Evolutionary conservation across 2,888 invertebrate genomes (phyloP).

Genomic region (Deroplatys truncata): DNA sequence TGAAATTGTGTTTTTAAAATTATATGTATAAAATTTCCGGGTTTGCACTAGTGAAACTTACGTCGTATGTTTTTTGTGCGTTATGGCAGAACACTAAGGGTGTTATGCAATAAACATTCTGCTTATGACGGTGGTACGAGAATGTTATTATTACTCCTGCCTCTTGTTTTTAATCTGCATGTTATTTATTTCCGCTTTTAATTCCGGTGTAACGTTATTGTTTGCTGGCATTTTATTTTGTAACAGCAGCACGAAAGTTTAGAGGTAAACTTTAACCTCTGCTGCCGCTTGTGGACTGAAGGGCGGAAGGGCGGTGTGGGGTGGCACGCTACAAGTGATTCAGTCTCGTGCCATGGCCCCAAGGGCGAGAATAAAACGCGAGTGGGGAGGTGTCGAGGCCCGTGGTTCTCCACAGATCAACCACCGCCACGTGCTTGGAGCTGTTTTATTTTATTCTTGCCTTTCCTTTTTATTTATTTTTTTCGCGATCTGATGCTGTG

Average conservation of each 20-base stretch:
- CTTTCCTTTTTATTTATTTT: background rate
- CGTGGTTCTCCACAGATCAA: background rate
- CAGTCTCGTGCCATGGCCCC: background rate
- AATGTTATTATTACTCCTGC: background rate
- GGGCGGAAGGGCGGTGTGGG: background rate
- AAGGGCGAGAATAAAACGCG: background rate
- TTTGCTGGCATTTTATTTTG: background rate
- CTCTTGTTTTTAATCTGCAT: background rate
- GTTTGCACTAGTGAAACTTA: too few species aligned
- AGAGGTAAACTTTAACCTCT: background rate
- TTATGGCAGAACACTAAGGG: background rate
- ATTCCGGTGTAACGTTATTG: background rate
- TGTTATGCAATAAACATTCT: background rate
- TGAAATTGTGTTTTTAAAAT: too few species aligned
- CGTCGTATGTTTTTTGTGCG: too few species aligned
- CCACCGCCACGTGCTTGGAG: background rate
- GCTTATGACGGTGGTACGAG: background rate
- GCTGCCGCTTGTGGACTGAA: background rate
- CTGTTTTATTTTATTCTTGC: background rate
- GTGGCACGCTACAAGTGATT: background rate
- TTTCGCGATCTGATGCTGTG: background rate
- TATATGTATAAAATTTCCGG: too few species aligned
- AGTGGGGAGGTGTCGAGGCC: background rate
- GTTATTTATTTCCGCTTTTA: background rate
- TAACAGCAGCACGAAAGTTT: background rate